Percentiles rank a stretch among this genome's conserved stretches.
Evolutionary conservation across 2,113 vertebrate species (phyloP).

Genomic region (Plectropomus leopardus): DNA sequence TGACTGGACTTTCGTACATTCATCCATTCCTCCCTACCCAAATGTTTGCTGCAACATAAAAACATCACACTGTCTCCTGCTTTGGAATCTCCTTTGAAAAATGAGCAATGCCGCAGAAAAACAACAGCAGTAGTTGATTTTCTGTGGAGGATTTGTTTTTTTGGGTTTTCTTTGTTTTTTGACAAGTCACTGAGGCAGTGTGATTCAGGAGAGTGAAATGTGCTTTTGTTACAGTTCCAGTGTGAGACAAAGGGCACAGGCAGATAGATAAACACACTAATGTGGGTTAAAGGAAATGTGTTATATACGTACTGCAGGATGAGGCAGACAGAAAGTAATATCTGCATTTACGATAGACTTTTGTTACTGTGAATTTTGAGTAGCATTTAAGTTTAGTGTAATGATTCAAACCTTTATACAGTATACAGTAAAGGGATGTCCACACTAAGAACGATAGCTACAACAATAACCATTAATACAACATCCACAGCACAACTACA

Average conservation of each 20-base stretch:
- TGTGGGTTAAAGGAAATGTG: not conserved
- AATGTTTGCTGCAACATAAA: not conserved
- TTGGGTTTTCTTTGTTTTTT: no score
- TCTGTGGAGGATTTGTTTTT: not conserved
- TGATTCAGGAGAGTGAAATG: not conserved
- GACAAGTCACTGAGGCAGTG: slow-evolving; percentile 4
- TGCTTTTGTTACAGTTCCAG: not conserved
- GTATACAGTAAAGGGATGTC: no score
- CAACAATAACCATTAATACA: no score
- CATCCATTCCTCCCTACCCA: not conserved
- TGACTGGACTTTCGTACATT: not conserved
- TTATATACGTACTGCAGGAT: not conserved
- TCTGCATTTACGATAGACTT: not conserved
- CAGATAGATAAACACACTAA: not conserved
- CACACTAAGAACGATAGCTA: no score
- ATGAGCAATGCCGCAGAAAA: not conserved
- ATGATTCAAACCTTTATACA: not conserved
- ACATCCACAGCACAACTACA: no score
- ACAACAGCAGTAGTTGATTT: not conserved
- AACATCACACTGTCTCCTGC: not conserved
- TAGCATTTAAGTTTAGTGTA: not conserved
- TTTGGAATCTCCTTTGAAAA: not conserved
- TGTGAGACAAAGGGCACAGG: not conserved
- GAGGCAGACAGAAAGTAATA: not conserved
- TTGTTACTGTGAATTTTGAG: not conserved